Percentiles rank a stretch among this genome's conserved stretches.
Evolutionary conservation across 2,888 invertebrate genomes (phyloP).

Genomic region (Leucophenga montana): DNA sequence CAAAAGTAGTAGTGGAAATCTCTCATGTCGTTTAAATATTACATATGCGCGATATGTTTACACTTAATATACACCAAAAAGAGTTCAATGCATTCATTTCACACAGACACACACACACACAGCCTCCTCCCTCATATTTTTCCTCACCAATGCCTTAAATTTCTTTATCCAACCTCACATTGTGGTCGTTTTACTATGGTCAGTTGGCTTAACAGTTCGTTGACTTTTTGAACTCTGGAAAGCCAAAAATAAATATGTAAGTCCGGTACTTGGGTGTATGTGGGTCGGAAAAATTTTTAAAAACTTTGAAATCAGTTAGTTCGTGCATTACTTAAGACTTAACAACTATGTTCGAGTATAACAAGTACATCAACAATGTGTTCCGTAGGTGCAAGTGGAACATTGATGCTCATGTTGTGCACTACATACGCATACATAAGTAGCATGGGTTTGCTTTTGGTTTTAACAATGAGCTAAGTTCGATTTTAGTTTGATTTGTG

Average conservation of each 20-base stretch:
- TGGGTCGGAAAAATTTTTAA: too few species aligned
- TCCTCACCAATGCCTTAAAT: neutral
- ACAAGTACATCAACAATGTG: too few species aligned
- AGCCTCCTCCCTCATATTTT: neutral
- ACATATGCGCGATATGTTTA: conserved; percentile 4
- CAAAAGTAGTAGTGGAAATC: neutral
- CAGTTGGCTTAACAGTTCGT: conserved; percentile 58
- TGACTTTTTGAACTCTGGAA: conserved; percentile 55
- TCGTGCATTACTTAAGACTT: conserved; percentile 13
- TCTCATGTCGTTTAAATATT: neutral
- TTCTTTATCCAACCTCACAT: neutral
- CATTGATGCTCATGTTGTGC: too few species aligned
- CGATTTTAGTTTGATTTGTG: too few species aligned
- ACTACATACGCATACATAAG: too few species aligned
- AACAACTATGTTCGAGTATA: neutral
- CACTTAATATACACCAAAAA: conserved; percentile 13
- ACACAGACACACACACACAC: neutral
- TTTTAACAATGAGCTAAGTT: too few species aligned
- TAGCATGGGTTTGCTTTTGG: too few species aligned
- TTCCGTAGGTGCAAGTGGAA: too few species aligned
- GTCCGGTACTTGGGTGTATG: too few species aligned
- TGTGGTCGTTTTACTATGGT: conserved; percentile 23
- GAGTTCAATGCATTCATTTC: conserved; percentile 20
- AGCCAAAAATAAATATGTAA: too few species aligned
- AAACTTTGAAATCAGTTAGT: too few species aligned